Evolutionary conservation across 2,888 invertebrate genomes (phyloP), one percentile per base, ranked within the genome.

Genomic region (Tenthredo livida): DNA sequence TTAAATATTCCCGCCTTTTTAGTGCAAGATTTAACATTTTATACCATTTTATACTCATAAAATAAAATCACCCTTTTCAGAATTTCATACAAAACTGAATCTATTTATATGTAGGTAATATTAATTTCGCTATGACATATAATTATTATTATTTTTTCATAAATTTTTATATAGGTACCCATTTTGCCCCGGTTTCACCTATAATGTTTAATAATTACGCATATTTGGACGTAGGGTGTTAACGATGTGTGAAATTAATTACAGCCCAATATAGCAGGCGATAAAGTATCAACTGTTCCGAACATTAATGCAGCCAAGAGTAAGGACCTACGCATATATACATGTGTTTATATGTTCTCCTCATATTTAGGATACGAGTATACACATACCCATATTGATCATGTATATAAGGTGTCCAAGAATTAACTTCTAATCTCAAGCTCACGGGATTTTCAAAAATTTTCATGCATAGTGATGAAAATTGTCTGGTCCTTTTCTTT

Each of bases 211-310:
- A 40, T 80, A 21, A 80, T 15, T 21, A 37, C 80, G 50, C 29
- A 33, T 40, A 58, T 37, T 37, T 40, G 25, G 47, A 37, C 58
- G 40, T 80, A 25, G 80, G 80, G 7, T 61, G 40, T 61, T 58
- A 61, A 80, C 61, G 61, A 80, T 61, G 15, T 33, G 61, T 40
- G 80, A 80, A 61, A 80, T 80, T 80, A 58, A 80, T 80, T 61
- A 12, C 80, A 61, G 40, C 61, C 21, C 40, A 80, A 80, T 58
- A 6, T 80, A 61, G 80, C 58, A 21, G 37, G 21, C 40, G 61
- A 40, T 61, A 40, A 15, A 80, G 58, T 61, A 80, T 37, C 40
- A 61, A 61, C 58, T 80, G 40, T 40, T 61, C 40, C 37, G n/a
- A 80, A 80, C 80, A 40, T 80, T 80, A 70, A 70, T 37, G 70